Evolutionary conservation across 2,797 vertebrate species (phyloP).

Genomic region (Psittacula derbiana): DNA sequence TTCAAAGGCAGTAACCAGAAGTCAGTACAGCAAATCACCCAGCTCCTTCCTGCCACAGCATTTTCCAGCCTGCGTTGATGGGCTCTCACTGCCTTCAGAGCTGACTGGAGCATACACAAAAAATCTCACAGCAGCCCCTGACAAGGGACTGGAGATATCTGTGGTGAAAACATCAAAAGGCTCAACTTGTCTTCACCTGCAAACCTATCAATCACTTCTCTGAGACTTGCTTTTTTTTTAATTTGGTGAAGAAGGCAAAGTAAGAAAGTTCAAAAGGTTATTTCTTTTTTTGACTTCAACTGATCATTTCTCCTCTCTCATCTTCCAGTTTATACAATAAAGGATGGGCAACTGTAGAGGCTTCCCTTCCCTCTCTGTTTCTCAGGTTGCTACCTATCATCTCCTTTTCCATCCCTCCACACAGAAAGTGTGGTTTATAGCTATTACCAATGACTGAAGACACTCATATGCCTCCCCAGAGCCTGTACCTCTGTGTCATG

Average conservation of each 20-base stretch:
- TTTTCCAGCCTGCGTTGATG: rapidly evolving
- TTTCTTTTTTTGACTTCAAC: not conserved
- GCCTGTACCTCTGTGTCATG: not conserved
- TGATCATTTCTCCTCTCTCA: not conserved
- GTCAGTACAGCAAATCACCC: not conserved
- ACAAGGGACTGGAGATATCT: not conserved
- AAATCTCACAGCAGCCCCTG: not conserved
- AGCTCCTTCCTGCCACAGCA: not conserved
- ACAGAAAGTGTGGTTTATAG: not conserved
- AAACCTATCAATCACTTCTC: not conserved
- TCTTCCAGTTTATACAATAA: not conserved
- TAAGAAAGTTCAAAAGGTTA: not conserved
- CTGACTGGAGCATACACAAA: rapidly evolving
- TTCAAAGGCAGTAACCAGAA: not conserved
- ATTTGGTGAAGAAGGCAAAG: not conserved
- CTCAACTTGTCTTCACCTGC: not conserved
- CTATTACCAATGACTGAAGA: not conserved
- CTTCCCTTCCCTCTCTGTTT: not conserved
- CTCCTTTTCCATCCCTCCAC: not conserved
- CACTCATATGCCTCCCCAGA: not conserved
- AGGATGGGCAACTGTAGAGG: not conserved
- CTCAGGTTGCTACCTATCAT: not conserved
- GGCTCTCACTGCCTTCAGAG: not conserved
- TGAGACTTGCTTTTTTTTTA: not conserved
- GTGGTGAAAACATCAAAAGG: not conserved